Conservation (phyloP, 2,797 vertebrate species). For the Emys orbicularis region DNA sequence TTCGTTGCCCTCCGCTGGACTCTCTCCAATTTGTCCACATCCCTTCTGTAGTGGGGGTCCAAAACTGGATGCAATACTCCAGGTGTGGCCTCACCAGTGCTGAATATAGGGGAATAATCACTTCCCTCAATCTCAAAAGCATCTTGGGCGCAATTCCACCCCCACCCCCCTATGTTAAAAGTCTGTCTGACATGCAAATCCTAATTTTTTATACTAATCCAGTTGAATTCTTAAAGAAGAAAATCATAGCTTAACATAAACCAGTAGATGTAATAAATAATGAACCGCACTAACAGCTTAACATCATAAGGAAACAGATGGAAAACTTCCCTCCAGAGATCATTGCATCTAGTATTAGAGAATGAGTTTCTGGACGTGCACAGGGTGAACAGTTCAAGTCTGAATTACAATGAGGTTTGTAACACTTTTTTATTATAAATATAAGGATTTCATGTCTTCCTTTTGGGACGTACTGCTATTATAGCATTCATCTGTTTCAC, state of each 20-base stretch:
- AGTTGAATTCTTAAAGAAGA: constrained; percentile 77
- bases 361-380: constrained; percentile 80
- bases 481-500: constrained; percentile 74
- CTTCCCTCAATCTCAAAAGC: constrained; percentile 26
- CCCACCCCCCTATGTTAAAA: constrained; percentile 10
- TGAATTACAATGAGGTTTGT: constrained; percentile 82
- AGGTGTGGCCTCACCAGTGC: no score
- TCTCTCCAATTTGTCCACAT: no score
- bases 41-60: no score
- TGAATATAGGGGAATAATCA: no score
- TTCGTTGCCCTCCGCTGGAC: no score
- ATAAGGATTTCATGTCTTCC: constrained; percentile 77
- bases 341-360: constrained; percentile 80
- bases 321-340: constrained; percentile 82
- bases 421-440: constrained; percentile 77
- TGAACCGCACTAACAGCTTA: constrained; percentile 78
- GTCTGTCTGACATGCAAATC: constrained; percentile 71
- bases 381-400: constrained; percentile 80
- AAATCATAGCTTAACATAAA: constrained; percentile 77
- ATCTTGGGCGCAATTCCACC: constrained; percentile 67
- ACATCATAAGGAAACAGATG: constrained; percentile 82
- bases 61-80: no score
- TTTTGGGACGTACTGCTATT: constrained; percentile 77
- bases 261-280: constrained; percentile 79
- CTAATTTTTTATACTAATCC: constrained; percentile 68